These are phyloP conservation scores for Axis porcinus DNA, from an alignment of 2,113 vertebrate genomes.

Conservation along the genomic window DNA sequence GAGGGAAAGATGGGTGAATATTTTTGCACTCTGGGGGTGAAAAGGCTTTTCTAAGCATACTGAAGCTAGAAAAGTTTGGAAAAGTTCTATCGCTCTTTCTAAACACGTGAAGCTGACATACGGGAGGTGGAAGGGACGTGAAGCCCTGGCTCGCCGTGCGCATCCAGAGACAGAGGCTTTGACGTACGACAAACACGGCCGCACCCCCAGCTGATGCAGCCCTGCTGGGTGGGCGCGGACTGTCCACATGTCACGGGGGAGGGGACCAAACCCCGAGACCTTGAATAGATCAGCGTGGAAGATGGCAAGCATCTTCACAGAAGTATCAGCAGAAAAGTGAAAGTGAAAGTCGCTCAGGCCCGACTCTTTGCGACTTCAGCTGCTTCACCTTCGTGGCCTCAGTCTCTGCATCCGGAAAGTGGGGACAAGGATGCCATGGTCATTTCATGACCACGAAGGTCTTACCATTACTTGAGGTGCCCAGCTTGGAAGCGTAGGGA, in stretches of 20 bases:
- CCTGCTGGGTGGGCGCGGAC: rapidly evolving
- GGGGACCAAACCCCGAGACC: not conserved
- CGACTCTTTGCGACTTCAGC: not conserved
- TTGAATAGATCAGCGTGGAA: rapidly evolving
- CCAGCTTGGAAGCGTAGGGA: not conserved
- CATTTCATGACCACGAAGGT: not conserved
- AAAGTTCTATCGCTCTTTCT: rapidly evolving
- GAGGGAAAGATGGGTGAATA: not conserved
- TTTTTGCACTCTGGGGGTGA: not conserved
- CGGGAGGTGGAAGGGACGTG: rapidly evolving
- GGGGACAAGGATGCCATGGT: rapidly evolving
- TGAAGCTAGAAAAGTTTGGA: not conserved
- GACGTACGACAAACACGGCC: rapidly evolving
- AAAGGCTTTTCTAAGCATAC: not conserved
- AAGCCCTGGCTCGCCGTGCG: rapidly evolving
- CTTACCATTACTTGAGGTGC: rapidly evolving
- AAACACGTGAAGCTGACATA: rapidly evolving
- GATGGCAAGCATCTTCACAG: rapidly evolving
- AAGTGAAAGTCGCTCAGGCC: not conserved
- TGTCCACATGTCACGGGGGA: rapidly evolving
- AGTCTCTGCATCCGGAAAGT: not conserved
- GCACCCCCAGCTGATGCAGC: rapidly evolving
- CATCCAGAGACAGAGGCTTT: rapidly evolving
- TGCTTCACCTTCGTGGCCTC: not conserved
- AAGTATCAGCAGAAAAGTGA: not conserved